Percentiles rank a stretch among this genome's conserved stretches.
Conservation (phyloP, 2,113 vertebrate species). For the Chloebia gouldiae region DNA sequence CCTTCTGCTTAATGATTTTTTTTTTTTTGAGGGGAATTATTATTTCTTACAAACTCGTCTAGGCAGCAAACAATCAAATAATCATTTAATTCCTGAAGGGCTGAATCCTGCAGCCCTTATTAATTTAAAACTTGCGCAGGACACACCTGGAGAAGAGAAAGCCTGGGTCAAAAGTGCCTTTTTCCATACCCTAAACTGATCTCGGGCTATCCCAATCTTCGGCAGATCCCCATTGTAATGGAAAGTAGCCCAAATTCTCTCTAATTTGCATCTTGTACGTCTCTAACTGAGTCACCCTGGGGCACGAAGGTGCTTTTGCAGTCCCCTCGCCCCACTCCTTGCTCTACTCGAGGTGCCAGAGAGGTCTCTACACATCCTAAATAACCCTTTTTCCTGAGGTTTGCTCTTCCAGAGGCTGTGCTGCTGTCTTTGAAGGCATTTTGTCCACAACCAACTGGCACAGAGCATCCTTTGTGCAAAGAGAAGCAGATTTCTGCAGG, state of each 20-base stretch:
- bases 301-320: rapidly evolving
- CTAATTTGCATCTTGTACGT: not conserved
- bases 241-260: not conserved
- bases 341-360: not conserved
- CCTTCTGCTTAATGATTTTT: not conserved
- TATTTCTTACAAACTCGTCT: not conserved
- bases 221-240: rapidly evolving
- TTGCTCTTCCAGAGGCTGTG: not conserved
- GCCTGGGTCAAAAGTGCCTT: not conserved
- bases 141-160: not conserved
- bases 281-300: not conserved
- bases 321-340: not conserved
- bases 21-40: not conserved
- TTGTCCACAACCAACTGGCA: not conserved
- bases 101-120: not conserved
- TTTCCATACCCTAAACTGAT: not conserved
- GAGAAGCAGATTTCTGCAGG: not conserved
- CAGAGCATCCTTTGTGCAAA: not conserved
- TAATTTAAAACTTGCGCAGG: not conserved
- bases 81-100: not conserved
- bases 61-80: not conserved
- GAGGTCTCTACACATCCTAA: not conserved
- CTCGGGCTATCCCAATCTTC: rapidly evolving
- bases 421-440: not conserved
- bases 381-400: not conserved